Conservation (phyloP, 2,113 vertebrate genomes). For the Epinephelus lanceolatus region DNA sequence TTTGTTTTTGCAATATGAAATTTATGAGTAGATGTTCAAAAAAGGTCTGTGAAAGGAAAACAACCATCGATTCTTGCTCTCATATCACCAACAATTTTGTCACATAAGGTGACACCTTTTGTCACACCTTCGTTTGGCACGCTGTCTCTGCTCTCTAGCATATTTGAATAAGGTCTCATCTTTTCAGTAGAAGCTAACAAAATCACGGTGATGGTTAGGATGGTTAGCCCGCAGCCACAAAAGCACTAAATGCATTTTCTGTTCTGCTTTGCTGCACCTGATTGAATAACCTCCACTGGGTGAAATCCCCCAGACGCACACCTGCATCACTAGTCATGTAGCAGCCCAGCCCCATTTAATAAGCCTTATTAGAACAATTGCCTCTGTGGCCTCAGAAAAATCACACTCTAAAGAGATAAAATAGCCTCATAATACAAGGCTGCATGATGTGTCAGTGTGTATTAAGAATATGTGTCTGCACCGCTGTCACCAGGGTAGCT, state of each 20-base stretch:
- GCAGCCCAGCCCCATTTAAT: slow-evolving; percentile 66
- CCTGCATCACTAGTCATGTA: slow-evolving; percentile 71
- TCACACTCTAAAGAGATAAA: slow-evolving; percentile 59
- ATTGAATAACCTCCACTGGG: slow-evolving; percentile 62
- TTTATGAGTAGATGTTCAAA: neutral
- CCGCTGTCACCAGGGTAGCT: neutral
- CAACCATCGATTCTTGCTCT: neutral
- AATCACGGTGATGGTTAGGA: slow-evolving; percentile 34
- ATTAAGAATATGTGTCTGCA: slow-evolving; percentile 21
- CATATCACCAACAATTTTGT: slow-evolving; percentile 9
- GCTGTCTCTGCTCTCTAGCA: neutral
- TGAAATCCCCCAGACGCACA: slow-evolving; percentile 60
- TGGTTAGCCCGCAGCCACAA: slow-evolving; percentile 45
- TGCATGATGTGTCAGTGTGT: slow-evolving; percentile 7
- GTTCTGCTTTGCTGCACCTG: slow-evolving; percentile 40
- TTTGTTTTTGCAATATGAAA: neutral
- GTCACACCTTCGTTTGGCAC: neutral
- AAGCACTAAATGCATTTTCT: slow-evolving; percentile 63
- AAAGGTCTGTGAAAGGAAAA: neutral
- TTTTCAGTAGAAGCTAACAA: slow-evolving; percentile 23
- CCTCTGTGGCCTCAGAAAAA: slow-evolving; percentile 60
- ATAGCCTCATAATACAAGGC: slow-evolving; percentile 22
- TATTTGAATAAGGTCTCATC: neutral
- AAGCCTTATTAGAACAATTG: slow-evolving; percentile 75
- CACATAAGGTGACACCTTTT: neutral